A percentile compares a stretch with the other conserved stretches of the same genome.
Evolutionary conservation across 2,888 invertebrate genomes (phyloP).

Genomic region (Drosophila monieri): DNA sequence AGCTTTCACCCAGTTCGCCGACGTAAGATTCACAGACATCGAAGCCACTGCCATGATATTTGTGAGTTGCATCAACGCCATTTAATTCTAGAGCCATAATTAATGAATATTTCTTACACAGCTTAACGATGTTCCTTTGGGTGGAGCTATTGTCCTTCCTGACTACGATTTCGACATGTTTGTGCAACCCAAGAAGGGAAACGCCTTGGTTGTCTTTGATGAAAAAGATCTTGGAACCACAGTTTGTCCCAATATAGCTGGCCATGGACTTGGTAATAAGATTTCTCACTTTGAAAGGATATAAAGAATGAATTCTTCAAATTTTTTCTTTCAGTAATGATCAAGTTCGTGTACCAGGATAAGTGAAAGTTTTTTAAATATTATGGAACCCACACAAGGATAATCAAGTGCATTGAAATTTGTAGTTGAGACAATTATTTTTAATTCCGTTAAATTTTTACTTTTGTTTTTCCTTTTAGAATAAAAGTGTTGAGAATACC

Average conservation of each 20-base stretch:
- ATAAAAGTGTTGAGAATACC: no score
- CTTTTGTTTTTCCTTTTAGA: no score
- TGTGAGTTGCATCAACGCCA: constrained; percentile 30
- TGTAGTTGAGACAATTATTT: no score
- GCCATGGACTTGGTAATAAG: constrained; percentile 47
- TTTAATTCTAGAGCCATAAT: not conserved
- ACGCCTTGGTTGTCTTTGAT: constrained; percentile 36
- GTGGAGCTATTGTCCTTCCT: constrained; percentile 43
- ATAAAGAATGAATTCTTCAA: not conserved
- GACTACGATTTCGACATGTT: constrained; percentile 3
- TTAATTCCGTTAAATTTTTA: no score
- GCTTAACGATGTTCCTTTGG: constrained; percentile 44
- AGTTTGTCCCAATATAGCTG: constrained; percentile 52
- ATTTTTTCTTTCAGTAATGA: constrained; percentile 37
- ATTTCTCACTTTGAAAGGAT: not conserved
- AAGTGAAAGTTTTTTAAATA: not conserved
- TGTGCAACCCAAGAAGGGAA: constrained; percentile 43
- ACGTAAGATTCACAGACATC: constrained; percentile 9
- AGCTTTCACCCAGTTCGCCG: constrained; percentile 18
- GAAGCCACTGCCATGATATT: constrained; percentile 43
- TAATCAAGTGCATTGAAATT: no score
- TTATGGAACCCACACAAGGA: not conserved
- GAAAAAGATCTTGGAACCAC: constrained; percentile 26
- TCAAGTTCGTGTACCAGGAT: constrained; percentile 39
- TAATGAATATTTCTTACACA: not conserved